Evolutionary conservation across 2,113 vertebrate species (phyloP).

Genomic region (Telmatochromis sp.): DNA sequence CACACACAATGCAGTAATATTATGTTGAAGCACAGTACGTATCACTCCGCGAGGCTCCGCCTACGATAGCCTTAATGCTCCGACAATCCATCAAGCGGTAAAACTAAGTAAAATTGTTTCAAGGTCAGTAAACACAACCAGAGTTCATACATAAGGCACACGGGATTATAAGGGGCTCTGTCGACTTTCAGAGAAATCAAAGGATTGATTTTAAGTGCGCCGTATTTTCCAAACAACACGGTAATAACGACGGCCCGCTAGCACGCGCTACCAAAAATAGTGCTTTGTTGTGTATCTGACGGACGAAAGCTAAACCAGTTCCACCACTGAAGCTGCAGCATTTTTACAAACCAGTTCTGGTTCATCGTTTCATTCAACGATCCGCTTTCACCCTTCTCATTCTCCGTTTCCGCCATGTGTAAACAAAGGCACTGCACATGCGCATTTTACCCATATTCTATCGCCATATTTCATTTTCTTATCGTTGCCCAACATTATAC

Average conservation of each 20-base stretch:
- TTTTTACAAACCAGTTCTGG: fast-evolving
- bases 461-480: fast-evolving
- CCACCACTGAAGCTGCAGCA: fast-evolving
- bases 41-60: no score
- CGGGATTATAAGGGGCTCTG: no score
- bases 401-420: fast-evolving
- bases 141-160: fast-evolving
- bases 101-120: fast-evolving
- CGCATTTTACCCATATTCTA: fast-evolving
- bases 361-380: fast-evolving
- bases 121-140: fast-evolving
- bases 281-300: neutral
- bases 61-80: no score
- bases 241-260: neutral
- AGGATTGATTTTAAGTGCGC: fast-evolving
- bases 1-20: no score
- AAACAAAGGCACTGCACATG: fast-evolving
- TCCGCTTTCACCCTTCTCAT: fast-evolving
- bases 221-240: no score
- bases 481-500: neutral
- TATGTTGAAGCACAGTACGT: no score
- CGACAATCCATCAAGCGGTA: no score
- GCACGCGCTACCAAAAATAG: fast-evolving
- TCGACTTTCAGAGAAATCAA: fast-evolving
- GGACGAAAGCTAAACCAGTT: fast-evolving